Base-by-base conservation (phyloP, 2,888 invertebrate species). In the Synergus umbraculus region DNA sequence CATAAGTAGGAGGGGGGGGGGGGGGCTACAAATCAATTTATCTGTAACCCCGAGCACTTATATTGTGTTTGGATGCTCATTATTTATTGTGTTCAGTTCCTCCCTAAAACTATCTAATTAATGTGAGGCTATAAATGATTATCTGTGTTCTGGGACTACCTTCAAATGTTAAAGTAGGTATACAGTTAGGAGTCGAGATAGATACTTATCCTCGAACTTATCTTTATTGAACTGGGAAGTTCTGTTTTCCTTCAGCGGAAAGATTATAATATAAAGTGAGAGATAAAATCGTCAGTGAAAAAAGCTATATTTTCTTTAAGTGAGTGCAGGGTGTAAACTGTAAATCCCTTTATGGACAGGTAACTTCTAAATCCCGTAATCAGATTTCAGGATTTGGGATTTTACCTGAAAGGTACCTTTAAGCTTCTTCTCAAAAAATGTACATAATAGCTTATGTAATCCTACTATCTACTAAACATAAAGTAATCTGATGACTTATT, bases 311-410 rank as follows among this genome's bases (percentile, higher is more conserved):
- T 66, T 66, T 44, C 66, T 66, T 66, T 43, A 43, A 63, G 22
- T 22, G 66, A 22, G 43, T 67, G 18, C 22, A 22, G 13, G 67
- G 22, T 67, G 67, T 67, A 46, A 67, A 67, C 22, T 22, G 22
- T 22, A 22, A 22, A 22, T 67, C 67, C 67, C 67, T 67, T 67
- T 67, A 67, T 46, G 44, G 44, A 7, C 67, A 67, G 67, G 67
- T 46, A 67, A 67, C 67, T 67, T 67, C 44, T 67, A 67, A 67
- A 67, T 67, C 67, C 44, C 13, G 46, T 18, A 67, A 67, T 67
- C 67, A 67, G 67, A 67, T 67, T 67, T 67, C 29, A 22, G 67
- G 46, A 44, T 67, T 67, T 43, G 67, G 29, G 46, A 67, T 22
- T 67, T 60, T 46, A 67, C 67, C 67, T 67, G 46, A n/a, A 66